Evolutionary conservation across 1,140 invertebrate genomes (phyloP).

Genomic region (Nasonia giraulti): DNA sequence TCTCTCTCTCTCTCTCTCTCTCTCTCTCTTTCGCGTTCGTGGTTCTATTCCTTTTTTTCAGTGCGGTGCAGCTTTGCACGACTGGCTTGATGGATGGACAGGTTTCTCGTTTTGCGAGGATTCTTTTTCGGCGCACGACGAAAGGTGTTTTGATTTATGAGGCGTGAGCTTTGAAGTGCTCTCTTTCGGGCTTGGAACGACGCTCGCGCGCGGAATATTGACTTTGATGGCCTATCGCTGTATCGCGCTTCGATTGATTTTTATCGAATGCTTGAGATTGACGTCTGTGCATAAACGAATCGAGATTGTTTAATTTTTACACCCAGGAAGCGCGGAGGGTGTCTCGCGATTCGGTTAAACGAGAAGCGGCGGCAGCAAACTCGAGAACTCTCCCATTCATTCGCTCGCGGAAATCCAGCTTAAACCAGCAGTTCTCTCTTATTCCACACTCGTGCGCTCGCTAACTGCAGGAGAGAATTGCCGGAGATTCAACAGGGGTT

Average conservation of each 20-base stretch:
- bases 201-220: not conserved
- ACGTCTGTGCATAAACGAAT: too few relatives aligned
- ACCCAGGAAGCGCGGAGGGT: too few relatives aligned
- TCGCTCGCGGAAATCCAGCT: not conserved
- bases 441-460: not conserved
- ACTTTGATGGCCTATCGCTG: too few relatives aligned
- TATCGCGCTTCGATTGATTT: too few relatives aligned
- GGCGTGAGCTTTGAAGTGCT: constrained; percentile 3
- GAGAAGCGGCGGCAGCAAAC: not conserved
- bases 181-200: not conserved
- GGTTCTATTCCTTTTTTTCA: not conserved
- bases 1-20: not conserved
- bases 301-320: too few relatives aligned
- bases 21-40: not conserved
- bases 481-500: not conserved
- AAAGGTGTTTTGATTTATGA: constrained; percentile 33
- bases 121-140: not conserved
- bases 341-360: not conserved
- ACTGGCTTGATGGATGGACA: not conserved
- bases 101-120: constrained; percentile 14
- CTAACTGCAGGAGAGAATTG: not conserved
- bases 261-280: too few relatives aligned
- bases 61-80: not conserved
- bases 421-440: not conserved
- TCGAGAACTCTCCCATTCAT: not conserved